Conservation (phyloP, 2,113 vertebrate species). For the Clarias magur region DNA sequence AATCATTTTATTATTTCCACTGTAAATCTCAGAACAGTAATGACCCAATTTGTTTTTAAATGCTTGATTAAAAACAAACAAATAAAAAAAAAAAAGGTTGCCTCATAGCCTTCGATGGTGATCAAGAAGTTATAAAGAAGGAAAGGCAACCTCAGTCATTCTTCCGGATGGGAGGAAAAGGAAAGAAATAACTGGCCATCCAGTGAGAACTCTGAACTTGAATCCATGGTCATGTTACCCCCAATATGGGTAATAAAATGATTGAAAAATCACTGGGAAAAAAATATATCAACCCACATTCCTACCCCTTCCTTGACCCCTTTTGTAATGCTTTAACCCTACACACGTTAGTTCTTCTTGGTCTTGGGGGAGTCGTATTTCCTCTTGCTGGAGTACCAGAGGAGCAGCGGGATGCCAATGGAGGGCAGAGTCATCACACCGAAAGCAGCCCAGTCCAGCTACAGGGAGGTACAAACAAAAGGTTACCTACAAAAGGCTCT, state of each 20-base stretch:
- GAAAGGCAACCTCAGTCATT: background rate
- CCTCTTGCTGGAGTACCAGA: slow-evolving; percentile 97
- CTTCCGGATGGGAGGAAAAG: background rate
- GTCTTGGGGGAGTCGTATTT: slow-evolving; percentile 90
- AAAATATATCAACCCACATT: background rate
- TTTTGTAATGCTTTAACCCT: background rate
- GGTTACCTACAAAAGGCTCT: background rate
- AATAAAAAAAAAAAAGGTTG: background rate
- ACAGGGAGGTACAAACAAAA: background rate
- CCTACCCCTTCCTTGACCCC: background rate
- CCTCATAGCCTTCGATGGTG: background rate
- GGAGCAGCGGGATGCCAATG: slow-evolving; percentile 92
- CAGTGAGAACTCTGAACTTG: background rate
- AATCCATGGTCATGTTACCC: slow-evolving; percentile 52
- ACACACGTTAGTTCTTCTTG: slow-evolving; percentile 88
- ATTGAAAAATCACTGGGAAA: slow-evolving; percentile 22
- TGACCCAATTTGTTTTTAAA: slow-evolving; percentile 1
- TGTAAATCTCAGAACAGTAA: slow-evolving; percentile 3
- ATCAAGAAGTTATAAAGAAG: background rate
- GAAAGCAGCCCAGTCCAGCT: slow-evolving; percentile 97
- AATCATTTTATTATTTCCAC: slow-evolving; percentile 53
- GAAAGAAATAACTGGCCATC: slow-evolving; percentile 2
- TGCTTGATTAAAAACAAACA: slow-evolving; percentile 25
- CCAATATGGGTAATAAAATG: slow-evolving; percentile 69
- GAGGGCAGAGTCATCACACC: slow-evolving; percentile 97